A percentile compares a stretch with the other conserved stretches of the same genome.
Conservation (phyloP, 2,797 vertebrate genomes). For the Crenichthys baileyi region DNA sequence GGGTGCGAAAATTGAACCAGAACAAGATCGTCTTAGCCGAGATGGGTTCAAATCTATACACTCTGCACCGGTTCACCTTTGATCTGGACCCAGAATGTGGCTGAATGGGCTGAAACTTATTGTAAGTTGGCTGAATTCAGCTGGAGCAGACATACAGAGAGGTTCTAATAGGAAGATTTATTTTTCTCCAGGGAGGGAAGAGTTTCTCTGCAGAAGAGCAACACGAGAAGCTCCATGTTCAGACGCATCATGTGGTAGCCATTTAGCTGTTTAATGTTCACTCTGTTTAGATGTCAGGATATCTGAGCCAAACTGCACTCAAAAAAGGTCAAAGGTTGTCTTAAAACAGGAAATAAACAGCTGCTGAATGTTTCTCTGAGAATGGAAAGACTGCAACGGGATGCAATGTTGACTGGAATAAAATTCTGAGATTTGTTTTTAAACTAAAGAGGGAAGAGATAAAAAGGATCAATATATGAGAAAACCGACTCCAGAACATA, state of each 20-base stretch:
- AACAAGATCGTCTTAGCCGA: not conserved
- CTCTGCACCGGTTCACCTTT: not conserved
- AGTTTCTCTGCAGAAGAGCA: not conserved
- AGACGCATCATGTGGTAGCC: not conserved
- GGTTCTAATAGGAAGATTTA: not conserved
- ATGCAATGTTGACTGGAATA: not conserved
- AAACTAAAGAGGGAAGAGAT: not conserved
- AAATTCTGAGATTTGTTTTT: no score
- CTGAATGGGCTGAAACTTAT: not conserved
- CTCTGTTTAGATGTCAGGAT: not conserved
- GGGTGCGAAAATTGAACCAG: not conserved
- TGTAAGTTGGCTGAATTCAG: not conserved
- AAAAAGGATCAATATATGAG: not conserved
- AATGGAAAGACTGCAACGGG: not conserved
- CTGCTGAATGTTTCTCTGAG: no score
- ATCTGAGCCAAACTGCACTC: not conserved
- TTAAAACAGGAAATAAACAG: not conserved
- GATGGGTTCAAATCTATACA: no score
- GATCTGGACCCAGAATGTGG: not conserved
- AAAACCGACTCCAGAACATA: no score
- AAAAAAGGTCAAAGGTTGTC: not conserved
- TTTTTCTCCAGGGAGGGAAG: slow-evolving; percentile 1
- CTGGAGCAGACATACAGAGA: not conserved
- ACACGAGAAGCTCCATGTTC: not conserved
- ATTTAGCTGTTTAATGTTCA: not conserved